phyloP scores from a whole-genome alignment of 2,113 vertebrate species.

The Anhinga rufa region DNA sequence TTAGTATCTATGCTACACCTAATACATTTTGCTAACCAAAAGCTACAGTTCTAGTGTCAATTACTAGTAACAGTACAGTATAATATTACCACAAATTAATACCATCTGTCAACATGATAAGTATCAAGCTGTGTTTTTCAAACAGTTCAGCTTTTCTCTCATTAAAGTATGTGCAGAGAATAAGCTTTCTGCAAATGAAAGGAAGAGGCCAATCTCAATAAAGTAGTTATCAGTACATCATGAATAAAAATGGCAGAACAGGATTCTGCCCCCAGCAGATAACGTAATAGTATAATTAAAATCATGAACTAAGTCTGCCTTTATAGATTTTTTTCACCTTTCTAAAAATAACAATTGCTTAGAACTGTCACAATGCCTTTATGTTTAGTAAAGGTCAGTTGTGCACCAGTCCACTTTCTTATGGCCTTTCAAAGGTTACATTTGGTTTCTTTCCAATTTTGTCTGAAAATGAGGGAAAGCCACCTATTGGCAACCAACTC shows the following conservation, averaged over 20 bases:
- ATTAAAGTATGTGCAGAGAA: not conserved
- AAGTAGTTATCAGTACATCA: not conserved
- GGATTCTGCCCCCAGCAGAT: not conserved
- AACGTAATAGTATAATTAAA: not conserved
- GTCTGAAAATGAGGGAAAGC: not conserved
- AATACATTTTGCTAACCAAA: not conserved
- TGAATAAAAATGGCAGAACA: not conserved
- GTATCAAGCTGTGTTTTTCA: not conserved
- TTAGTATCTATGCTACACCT: not conserved
- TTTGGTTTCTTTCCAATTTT: not conserved
- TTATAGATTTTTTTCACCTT: not conserved
- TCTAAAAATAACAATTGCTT: not conserved
- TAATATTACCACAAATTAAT: slow-evolving; percentile 15
- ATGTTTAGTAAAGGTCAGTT: not conserved
- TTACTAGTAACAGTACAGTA: not conserved
- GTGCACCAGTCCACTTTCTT: not conserved
- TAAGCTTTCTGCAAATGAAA: not conserved
- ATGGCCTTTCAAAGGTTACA: not conserved
- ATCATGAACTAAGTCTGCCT: not conserved
- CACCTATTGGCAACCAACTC: not conserved
- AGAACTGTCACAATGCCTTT: not conserved
- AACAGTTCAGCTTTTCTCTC: not conserved
- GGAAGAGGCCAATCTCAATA: not conserved
- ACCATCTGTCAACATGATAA: not conserved
- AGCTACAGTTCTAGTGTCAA: not conserved